Percentiles rank a stretch among this genome's conserved stretches.
Evolutionary conservation across 1,140 invertebrate species (phyloP).

Genomic region (Hyles vespertilio): DNA sequence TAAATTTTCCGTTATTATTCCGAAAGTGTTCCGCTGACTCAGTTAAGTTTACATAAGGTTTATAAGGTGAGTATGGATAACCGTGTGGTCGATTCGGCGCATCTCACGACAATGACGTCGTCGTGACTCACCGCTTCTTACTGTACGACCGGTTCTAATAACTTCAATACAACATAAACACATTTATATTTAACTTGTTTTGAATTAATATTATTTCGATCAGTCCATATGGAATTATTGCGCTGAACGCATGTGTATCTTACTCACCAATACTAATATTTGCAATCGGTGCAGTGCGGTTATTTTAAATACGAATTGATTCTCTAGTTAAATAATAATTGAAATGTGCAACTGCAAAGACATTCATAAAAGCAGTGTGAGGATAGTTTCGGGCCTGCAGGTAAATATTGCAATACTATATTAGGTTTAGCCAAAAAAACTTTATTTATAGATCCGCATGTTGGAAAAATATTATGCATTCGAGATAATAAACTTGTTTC

Average conservation of each 20-base stretch:
- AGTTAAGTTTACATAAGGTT: background rate
- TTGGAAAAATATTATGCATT: too few relatives aligned
- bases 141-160: conserved; percentile 33
- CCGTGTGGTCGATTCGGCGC: conserved; percentile 1
- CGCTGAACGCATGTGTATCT: conserved; percentile 20
- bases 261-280: background rate
- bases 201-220: conserved; percentile 23
- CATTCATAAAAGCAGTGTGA: background rate
- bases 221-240: conserved; percentile 35
- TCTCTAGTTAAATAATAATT: conserved; percentile 8
- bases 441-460: too few relatives aligned
- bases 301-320: too few relatives aligned
- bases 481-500: too few relatives aligned
- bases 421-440: too few relatives aligned
- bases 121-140: conserved; percentile 26
- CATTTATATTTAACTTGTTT: conserved; percentile 39
- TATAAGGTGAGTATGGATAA: background rate
- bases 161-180: conserved; percentile 25
- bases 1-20: too few relatives aligned
- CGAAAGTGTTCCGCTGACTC: background rate
- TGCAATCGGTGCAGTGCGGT: conserved; percentile 6
- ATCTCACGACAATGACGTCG: conserved; percentile 13
- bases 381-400: background rate
- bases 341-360: conserved; percentile 42
- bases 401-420: background rate